These are phyloP conservation scores for Ochropacha duplaris DNA, from an alignment of 2,888 invertebrate species.

Conservation along the genomic window DNA sequence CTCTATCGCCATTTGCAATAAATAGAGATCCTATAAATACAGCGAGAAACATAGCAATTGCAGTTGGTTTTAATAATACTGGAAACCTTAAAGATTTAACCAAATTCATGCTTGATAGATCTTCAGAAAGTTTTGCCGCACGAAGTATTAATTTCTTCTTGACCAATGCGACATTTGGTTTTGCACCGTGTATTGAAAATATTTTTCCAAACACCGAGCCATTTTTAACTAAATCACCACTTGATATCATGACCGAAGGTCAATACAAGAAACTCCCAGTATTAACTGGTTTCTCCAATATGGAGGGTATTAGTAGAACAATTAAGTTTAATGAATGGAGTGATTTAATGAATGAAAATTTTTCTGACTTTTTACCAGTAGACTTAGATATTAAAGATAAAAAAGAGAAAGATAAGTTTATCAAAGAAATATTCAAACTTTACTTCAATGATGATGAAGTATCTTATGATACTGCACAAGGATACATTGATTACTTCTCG, in stretches of 20 bases:
- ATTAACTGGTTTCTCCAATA: slow-evolving; percentile 64
- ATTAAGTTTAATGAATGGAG: slow-evolving; percentile 62
- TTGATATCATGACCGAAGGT: slow-evolving; percentile 55
- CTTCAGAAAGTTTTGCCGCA: slow-evolving; percentile 39
- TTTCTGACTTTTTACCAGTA: slow-evolving; percentile 65
- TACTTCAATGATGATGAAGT: slow-evolving; percentile 64
- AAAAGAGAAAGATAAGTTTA: slow-evolving; percentile 41
- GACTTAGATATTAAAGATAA: slow-evolving; percentile 55
- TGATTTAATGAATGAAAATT: slow-evolving; percentile 65
- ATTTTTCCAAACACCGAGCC: slow-evolving; percentile 48
- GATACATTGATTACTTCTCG: slow-evolving; percentile 68
- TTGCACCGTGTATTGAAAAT: slow-evolving; percentile 70
- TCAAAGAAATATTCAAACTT: slow-evolving; percentile 46
- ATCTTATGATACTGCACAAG: slow-evolving; percentile 45
- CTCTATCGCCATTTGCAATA: slow-evolving; percentile 64
- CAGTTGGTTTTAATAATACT: slow-evolving; percentile 64
- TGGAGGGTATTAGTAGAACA: slow-evolving; percentile 72
- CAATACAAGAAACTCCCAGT: slow-evolving; percentile 53
- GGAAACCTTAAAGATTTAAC: slow-evolving; percentile 61
- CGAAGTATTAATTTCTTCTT: slow-evolving; percentile 65
- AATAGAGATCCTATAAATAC: slow-evolving; percentile 65
- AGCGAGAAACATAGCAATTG: slow-evolving; percentile 64
- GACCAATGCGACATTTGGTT: slow-evolving; percentile 71
- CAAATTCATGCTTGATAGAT: slow-evolving; percentile 63
- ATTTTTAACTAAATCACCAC: slow-evolving; percentile 66